Evolutionary conservation across 2,888 invertebrate species (phyloP), one percentile per base, ranked within the genome.

Genomic region (Leistus spinibarbis): DNA sequence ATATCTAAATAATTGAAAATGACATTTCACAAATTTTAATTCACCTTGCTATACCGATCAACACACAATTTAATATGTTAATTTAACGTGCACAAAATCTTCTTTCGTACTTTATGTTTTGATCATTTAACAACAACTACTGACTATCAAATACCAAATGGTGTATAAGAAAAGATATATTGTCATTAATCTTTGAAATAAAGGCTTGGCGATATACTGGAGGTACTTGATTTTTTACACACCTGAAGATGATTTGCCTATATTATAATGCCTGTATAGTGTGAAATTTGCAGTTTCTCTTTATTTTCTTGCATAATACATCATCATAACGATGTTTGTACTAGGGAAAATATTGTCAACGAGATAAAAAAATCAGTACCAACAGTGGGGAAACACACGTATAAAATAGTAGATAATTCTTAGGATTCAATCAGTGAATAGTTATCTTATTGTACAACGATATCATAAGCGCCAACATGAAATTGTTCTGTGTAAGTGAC

Each of bases 301-400:
- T 71, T 65, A 65, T 71, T 56, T 24, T 71, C 71, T 71, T 71
- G 65, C 65, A 71, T 71, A 71, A 71, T 53, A 40, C 20, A 64
- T 57, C 20, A 57, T 57, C 71, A 64, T 71, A 65, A 19, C 54
- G 65, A 54, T 71, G 60, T 71, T 71, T 71, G 54, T 71, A 64
- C 23, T 65, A 71, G 71, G 71, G 71, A 71, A 71, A 71, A 71
- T 71, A n/a, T 40, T 40, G 20, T 71, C 65, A 71, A 71, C 65
- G 54, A 71, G 71, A 71, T 64, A 65, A 64, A 56, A 70, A 64
- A 64, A 54, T 71, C 24, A 57, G 17, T 13, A 13, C 0, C 9
- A 71, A 71, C 71, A 71, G 71, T 71, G 71, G 71, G 71, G 71
- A 65, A 24, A 71, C 71, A 71, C 27, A 56, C 65, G 65, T 71